Conservation (phyloP, 2,888 invertebrate genomes). For the Temnothorax ravouxi region DNA sequence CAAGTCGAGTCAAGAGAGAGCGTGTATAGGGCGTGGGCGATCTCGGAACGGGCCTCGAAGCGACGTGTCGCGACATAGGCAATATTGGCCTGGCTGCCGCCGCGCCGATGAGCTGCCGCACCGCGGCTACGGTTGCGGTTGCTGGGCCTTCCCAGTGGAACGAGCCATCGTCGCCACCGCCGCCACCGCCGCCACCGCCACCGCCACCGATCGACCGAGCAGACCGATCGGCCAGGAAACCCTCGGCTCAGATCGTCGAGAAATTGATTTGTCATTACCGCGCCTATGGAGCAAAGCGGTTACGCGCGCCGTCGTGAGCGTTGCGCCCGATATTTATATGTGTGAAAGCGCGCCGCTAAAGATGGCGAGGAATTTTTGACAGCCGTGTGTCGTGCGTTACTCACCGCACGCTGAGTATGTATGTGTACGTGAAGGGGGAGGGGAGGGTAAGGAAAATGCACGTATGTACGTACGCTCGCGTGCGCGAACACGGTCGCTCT, state of each 20-base stretch:
- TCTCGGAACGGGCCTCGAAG: slow-evolving; percentile 73
- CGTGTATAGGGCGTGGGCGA: slow-evolving; percentile 74
- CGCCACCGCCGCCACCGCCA: no score
- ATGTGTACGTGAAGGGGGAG: background rate
- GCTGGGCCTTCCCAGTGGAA: slow-evolving; percentile 44
- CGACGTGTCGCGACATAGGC: slow-evolving; percentile 55
- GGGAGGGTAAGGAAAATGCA: slow-evolving; percentile 15
- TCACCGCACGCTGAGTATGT: background rate
- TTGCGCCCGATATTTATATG: slow-evolving; percentile 53
- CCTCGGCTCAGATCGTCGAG: slow-evolving; percentile 61
- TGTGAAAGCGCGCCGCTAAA: slow-evolving; percentile 9
- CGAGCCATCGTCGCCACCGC: slow-evolving; percentile 26
- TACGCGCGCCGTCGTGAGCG: slow-evolving; percentile 62
- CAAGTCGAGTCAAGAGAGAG: background rate
- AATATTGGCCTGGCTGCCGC: slow-evolving; percentile 58
- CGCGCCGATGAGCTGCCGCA: slow-evolving; percentile 58
- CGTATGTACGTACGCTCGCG: slow-evolving; percentile 25
- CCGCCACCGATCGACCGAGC: slow-evolving; percentile 39
- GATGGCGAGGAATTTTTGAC: slow-evolving; percentile 64
- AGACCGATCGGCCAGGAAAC: slow-evolving; percentile 66
- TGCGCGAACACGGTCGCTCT: background rate
- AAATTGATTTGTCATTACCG: slow-evolving; percentile 83
- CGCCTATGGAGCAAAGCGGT: slow-evolving; percentile 69
- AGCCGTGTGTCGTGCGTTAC: slow-evolving; percentile 58
- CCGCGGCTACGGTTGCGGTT: slow-evolving; percentile 49